Base-by-base conservation (phyloP, 2,888 invertebrate species). In the Mesorhabditis sp. region DNA sequence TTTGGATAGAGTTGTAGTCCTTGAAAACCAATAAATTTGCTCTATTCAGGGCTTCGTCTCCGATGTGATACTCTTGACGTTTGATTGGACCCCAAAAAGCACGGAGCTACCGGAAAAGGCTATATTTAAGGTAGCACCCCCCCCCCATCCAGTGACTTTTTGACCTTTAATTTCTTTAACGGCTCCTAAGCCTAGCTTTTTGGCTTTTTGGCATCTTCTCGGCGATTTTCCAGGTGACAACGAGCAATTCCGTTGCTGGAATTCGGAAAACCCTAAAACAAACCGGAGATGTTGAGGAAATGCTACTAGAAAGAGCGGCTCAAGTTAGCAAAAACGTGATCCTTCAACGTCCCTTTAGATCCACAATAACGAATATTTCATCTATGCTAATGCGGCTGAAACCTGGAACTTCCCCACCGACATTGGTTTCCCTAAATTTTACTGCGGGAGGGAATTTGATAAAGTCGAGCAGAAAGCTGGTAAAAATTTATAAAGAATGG, bases 251-350 rank as follows among this genome's bases (percentile, higher is more conserved):
- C 58, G 58, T 50, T 50, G 58, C 58, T 10, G 58, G 58, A 50
- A 50, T 50, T 50, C 7, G 58, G n/a, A 50, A n/a, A 50, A 50
- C 58, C 58, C 58, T 50, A n/a, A 50, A 50, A 50, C 58, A 50
- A n/a, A n/a, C 10, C 7, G 10, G n/a, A 50, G 58, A 50, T n/a
- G 58, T 13, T 13, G n/a, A 50, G 58, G 10, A 50, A 50, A 13
- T 50, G n/a, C n/a, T 50, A n/a, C 58, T 50, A 10, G 58, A 50
- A n/a, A 50, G n/a, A 50, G 58, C 58, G 58, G 58, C 58, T 50
- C 58, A 50, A n/a, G 58, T 50, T 50, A 13, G 58, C 7, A 50
- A 50, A 50, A 50, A 13, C 7, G 58, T n/a, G 1, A n/a, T 50
- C 7, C n/a, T 50, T 50, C 58, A n/a, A 50, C n/a, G 7, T 50